Conservation (phyloP, 2,113 vertebrate species). For the Tachuris rubrigastra region DNA sequence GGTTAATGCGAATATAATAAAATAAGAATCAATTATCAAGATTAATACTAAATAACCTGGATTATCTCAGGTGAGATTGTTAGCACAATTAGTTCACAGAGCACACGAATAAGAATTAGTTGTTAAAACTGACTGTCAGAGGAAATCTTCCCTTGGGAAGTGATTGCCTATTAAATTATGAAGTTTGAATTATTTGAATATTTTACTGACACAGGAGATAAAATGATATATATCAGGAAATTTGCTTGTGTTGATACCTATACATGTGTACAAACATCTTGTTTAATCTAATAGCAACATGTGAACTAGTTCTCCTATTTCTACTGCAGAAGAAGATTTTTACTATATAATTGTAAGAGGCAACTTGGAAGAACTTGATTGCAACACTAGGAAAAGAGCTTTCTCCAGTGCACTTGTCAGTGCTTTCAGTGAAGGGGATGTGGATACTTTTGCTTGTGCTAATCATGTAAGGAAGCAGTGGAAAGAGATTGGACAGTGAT, state of each 20-base stretch:
- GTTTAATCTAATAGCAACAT: not conserved
- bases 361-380: not conserved
- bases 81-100: not conserved
- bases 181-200: not conserved
- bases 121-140: not conserved
- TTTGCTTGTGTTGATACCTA: not conserved
- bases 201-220: not conserved
- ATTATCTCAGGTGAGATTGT: not conserved
- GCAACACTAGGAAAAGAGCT: not conserved
- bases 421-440: not conserved
- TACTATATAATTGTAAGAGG: no score
- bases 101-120: not conserved
- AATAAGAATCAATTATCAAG: not conserved
- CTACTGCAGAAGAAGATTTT: not conserved
- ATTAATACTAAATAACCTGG: not conserved
- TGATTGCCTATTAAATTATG: not conserved
- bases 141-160: not conserved
- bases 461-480: not conserved
- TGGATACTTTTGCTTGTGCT: not conserved
- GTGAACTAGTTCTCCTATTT: not conserved
- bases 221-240: not conserved
- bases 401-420: not conserved
- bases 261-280: not conserved
- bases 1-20: not conserved
- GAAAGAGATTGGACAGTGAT: not conserved